Evolutionary conservation across 2,113 vertebrate species (phyloP), one percentile per base, ranked within the genome.

Genomic region (Cairina moschata): DNA sequence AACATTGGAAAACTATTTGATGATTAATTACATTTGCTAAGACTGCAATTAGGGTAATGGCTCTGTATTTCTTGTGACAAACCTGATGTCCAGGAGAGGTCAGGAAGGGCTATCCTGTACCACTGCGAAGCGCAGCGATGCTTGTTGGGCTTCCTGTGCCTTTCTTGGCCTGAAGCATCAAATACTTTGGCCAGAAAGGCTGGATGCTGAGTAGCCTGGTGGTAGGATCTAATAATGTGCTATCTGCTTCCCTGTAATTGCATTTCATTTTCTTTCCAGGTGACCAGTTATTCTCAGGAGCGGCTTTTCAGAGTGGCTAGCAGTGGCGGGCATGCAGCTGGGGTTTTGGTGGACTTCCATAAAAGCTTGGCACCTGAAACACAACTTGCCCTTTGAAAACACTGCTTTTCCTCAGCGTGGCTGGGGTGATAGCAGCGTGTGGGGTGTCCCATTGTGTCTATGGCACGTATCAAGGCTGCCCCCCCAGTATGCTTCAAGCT

Each of bases 11-110:
- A 88, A 90, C 65, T 82, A 67, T 90, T 96, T 85, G 94, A 93
- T 91, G 82, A 40, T 91, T 88, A 94, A 95, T 90, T 23, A 1
- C 91, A 75, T 96, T 94, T 90, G 76, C 85, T 83, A 54, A 88
- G 93, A 88, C 82, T 32, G 65, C 11, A 72, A 93, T 95, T 93
- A 93, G 68, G 65, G 68, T 93, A 91, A 94, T 86, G 83, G 68
- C 85, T 91, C 90, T 14, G 40, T 55, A 90, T 46, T 63, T 78
- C 76, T 93, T 80, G 91, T 80, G 72, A 78, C 34, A 81, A 83
- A 36, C 52, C 20, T 3, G 0, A 38, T 88, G 82, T 71, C 85
- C 52, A 2, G 29, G 85, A 56, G 68, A 42, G 29, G 93, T 94
- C 56, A 86, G 68, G 42, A 90, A 86, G 82, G 29, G 63, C 84